Percentiles rank a stretch among this genome's conserved stretches.
These are phyloP conservation scores for Eulithis testata DNA, from an alignment of 2,888 invertebrate genomes.

Conservation along the genomic window DNA sequence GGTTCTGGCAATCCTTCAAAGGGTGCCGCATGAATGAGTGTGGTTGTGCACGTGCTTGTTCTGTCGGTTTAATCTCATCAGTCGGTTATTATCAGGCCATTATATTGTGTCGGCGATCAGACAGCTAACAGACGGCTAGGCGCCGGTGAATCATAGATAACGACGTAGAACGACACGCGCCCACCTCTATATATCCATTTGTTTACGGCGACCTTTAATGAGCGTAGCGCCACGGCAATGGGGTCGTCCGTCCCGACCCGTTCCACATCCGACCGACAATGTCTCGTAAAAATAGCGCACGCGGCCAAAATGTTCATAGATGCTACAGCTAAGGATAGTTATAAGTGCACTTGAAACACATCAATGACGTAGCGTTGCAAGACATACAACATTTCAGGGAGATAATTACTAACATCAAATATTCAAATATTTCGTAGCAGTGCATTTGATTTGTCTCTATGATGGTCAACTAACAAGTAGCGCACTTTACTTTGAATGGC, in stretches of 20 bases:
- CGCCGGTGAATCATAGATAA: constrained; percentile 83
- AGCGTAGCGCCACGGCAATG: constrained; percentile 66
- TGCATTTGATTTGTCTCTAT: not conserved
- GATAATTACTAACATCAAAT: too few relatives aligned
- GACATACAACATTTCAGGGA: not conserved
- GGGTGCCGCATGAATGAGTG: constrained; percentile 37
- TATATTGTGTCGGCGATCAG: constrained; percentile 76
- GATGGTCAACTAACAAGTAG: not conserved
- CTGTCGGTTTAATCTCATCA: constrained; percentile 73
- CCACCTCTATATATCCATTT: constrained; percentile 77
- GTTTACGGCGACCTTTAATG: constrained; percentile 79
- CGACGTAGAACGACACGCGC: constrained; percentile 69
- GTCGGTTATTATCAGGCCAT: constrained; percentile 73
- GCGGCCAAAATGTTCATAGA: constrained; percentile 35
- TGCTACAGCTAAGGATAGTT: constrained; percentile 15
- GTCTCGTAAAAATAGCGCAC: constrained; percentile 62
- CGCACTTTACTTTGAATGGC: not conserved
- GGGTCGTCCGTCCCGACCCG: constrained; percentile 60
- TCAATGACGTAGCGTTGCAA: not conserved
- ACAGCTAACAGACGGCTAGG: constrained; percentile 77
- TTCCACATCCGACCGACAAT: constrained; percentile 52
- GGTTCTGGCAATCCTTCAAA: constrained; percentile 29
- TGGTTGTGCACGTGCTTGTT: constrained; percentile 54
- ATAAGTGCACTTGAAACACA: constrained; percentile 16
- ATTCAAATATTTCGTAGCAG: not conserved